phyloP scores from a whole-genome alignment of 2,113 vertebrate species.

The Ornithorhynchus anatinus region DNA sequence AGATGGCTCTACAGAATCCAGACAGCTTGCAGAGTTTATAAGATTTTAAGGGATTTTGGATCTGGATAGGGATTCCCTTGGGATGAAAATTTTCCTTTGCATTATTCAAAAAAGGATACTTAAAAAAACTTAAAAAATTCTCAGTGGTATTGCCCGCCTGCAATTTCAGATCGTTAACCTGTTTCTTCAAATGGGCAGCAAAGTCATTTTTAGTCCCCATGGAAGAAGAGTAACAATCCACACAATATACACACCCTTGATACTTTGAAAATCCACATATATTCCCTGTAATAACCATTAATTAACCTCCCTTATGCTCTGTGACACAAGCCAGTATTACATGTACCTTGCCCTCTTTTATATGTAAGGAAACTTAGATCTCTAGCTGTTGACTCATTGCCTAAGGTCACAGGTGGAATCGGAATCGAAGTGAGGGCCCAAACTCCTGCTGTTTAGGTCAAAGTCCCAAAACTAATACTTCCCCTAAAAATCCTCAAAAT shows the following conservation, averaged over 20 bases:
- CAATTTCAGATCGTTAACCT: neutral
- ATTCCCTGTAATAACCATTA: neutral
- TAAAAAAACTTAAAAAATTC: neutral
- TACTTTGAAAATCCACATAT: neutral
- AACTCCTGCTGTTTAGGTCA: neutral
- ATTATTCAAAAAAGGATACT: neutral
- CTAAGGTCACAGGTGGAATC: neutral
- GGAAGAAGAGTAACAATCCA: neutral
- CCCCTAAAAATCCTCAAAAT: conserved; percentile 18
- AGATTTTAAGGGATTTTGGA: neutral
- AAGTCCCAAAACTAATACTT: too few relatives aligned
- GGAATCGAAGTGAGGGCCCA: neutral
- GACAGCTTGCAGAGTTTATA: neutral
- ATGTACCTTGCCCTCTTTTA: conserved; percentile 13
- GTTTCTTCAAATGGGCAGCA: neutral
- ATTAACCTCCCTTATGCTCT: neutral
- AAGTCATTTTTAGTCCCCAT: conserved; percentile 10
- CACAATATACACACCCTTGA: neutral
- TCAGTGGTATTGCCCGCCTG: neutral
- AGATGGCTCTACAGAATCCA: neutral
- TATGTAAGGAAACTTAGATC: neutral
- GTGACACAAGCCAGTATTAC: neutral
- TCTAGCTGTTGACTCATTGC: neutral
- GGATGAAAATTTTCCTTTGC: conserved; percentile 11
- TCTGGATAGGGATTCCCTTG: conserved; percentile 10